Conservation (phyloP, 2,113 vertebrate species). For the Esox niger region DNA sequence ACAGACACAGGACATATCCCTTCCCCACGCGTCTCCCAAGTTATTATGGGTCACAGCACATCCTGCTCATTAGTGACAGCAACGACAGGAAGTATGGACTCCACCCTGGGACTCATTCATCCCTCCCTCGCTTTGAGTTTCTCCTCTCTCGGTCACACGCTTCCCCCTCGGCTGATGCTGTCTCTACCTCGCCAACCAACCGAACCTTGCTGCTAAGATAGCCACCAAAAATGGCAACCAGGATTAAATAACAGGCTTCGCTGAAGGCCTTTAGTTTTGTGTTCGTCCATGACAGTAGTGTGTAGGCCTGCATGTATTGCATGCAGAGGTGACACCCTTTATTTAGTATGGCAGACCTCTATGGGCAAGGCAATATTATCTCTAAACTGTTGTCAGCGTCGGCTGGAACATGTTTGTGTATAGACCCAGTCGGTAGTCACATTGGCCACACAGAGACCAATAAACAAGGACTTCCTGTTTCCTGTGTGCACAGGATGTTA, state of each 20-base stretch:
- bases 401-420: slow-evolving; percentile 33
- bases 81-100: slow-evolving; percentile 30
- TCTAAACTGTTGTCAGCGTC: slow-evolving; percentile 13
- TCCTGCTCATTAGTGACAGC: slow-evolving; percentile 26
- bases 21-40: slow-evolving; percentile 14
- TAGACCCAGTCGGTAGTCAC: slow-evolving; percentile 21
- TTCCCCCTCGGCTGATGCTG: slow-evolving; percentile 8
- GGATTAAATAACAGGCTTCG: too few relatives aligned
- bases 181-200: too few relatives aligned
- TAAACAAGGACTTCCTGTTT: slow-evolving; percentile 48
- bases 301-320: not conserved
- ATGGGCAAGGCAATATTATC: slow-evolving; percentile 1
- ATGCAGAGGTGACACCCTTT: not conserved
- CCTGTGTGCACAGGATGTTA: slow-evolving; percentile 23
- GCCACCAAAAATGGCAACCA: not conserved
- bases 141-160: slow-evolving; percentile 12
- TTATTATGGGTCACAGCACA: slow-evolving; percentile 12
- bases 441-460: slow-evolving; percentile 19
- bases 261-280: not conserved
- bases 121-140: slow-evolving; percentile 6
- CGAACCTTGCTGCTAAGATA: too few relatives aligned
- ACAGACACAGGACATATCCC: not conserved
- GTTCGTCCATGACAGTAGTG: not conserved
- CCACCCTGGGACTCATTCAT: slow-evolving; percentile 13
- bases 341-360: not conserved